Evolutionary conservation across 2,113 vertebrate species (phyloP).

Genomic region (Cephalopterus ornatus): DNA sequence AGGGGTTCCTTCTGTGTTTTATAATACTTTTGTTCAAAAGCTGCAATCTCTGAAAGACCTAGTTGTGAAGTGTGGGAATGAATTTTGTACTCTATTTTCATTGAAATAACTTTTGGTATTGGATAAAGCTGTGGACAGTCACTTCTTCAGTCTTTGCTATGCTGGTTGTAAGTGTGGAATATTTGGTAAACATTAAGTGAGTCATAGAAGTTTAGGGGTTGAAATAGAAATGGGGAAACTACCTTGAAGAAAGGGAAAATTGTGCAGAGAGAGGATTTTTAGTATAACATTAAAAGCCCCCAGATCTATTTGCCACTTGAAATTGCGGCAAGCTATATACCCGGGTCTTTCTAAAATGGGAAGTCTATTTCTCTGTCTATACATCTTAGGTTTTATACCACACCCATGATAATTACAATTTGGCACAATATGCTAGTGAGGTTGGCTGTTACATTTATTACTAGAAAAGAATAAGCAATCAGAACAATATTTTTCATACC

Average conservation of each 20-base stretch:
- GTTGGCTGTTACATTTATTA: background rate
- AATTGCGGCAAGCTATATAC: background rate
- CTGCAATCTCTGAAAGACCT: constrained; percentile 19
- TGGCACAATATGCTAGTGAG: background rate
- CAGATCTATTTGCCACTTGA: background rate
- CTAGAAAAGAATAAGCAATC: background rate
- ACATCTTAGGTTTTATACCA: background rate
- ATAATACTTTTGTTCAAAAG: constrained; percentile 31
- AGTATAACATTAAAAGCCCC: background rate
- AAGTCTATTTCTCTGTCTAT: background rate
- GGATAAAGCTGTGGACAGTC: background rate
- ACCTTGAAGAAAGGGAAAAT: background rate
- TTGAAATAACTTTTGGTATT: constrained; percentile 37
- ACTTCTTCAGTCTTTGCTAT: constrained; percentile 10
- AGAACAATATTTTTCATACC: background rate
- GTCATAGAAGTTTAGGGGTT: background rate
- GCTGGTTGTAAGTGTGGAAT: background rate
- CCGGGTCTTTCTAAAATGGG: background rate
- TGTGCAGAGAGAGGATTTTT: background rate
- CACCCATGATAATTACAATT: background rate
- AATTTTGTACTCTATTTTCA: constrained; percentile 50
- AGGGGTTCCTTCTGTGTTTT: background rate
- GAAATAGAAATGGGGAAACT: background rate
- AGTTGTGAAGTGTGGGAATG: constrained; percentile 15
- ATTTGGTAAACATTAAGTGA: constrained; percentile 20